Base-by-base conservation (phyloP, 1,140 invertebrate species). In the Stegodyphus dumicola region DNA sequence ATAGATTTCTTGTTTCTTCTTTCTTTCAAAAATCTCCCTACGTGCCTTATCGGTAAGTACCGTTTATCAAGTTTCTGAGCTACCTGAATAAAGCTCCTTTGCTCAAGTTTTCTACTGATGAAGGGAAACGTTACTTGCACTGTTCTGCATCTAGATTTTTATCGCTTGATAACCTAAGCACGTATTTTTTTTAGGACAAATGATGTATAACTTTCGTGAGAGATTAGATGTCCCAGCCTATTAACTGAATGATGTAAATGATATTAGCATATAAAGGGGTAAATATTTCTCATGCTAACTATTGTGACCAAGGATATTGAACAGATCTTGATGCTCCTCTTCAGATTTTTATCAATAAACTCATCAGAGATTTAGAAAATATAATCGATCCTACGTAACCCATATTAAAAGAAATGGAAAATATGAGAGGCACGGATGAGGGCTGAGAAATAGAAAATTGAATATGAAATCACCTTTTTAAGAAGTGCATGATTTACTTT, bases 31-130 rank as follows among this genome's bases (percentile, higher is more conserved):
- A 53, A 5, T 73, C 49, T 73, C 70, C 17, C 49, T 53, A 73
- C 70, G 70, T 73, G 70, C 70, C 18, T 73, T 73, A 73, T 73
- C 70, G n/a, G 15, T 11, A 7, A 17, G 53, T 49, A 15, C 51
- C 49, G n/a, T 73, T 53, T 73, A 73, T 73, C 70, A 73, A 53
- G 51, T 10, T 73, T 73, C 5, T 18, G 49, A n/a, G 70, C 51
- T 71, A 71, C 48, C 51, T 15, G 70, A 73, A 53, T 73, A 52
- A 52, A 73, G 15, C 70, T 73, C 49, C 49, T 7, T n/a, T 17
- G 15, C 49, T n/a, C 15, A n/a, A 52, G 53, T 52, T 73, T n/a
- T 52, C 51, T 53, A 73, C 17, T 17, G 49, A 73, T 17, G 15
- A 6, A 10, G 15, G 11, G 18, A 52, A 73, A 73, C 17, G n/a